Percentiles rank a stretch among this genome's conserved stretches.
phyloP scores from a whole-genome alignment of 2,113 vertebrate species.

The Pavo muticus region DNA sequence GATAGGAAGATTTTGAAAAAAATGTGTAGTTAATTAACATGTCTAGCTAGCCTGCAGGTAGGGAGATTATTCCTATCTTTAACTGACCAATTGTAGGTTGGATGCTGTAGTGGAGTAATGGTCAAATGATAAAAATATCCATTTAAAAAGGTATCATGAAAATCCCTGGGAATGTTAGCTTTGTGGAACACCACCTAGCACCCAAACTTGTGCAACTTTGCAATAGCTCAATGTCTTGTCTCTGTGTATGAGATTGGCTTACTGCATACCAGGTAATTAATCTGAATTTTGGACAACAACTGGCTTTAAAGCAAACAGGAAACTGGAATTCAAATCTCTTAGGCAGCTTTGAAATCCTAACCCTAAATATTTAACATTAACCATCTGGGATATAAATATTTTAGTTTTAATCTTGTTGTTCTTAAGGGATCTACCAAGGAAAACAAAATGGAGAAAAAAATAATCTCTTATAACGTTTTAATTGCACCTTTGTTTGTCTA shows the following conservation, averaged over 20 bases:
- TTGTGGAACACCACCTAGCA: neutral
- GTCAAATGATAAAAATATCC: neutral
- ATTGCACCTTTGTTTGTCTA: neutral
- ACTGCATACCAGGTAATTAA: no score
- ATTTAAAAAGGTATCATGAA: neutral
- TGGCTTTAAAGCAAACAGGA: constrained; percentile 3
- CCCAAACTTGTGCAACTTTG: neutral
- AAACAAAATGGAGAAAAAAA: neutral
- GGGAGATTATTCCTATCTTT: neutral
- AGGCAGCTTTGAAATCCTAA: neutral
- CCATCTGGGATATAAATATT: neutral
- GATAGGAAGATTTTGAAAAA: no score
- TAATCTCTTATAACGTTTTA: neutral
- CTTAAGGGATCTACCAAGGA: neutral
- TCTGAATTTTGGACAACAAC: neutral
- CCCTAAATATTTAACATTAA: neutral
- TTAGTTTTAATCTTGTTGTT: neutral
- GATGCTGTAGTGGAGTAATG: neutral
- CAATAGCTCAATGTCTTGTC: no score
- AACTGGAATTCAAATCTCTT: neutral
- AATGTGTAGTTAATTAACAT: no score
- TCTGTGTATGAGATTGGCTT: no score
- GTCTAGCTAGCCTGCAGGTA: neutral
- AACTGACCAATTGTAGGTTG: neutral
- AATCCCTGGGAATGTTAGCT: neutral